Evolutionary conservation across 2,888 invertebrate genomes (phyloP), one percentile per base, ranked within the genome.

Genomic region (Crepidodera aurea): DNA sequence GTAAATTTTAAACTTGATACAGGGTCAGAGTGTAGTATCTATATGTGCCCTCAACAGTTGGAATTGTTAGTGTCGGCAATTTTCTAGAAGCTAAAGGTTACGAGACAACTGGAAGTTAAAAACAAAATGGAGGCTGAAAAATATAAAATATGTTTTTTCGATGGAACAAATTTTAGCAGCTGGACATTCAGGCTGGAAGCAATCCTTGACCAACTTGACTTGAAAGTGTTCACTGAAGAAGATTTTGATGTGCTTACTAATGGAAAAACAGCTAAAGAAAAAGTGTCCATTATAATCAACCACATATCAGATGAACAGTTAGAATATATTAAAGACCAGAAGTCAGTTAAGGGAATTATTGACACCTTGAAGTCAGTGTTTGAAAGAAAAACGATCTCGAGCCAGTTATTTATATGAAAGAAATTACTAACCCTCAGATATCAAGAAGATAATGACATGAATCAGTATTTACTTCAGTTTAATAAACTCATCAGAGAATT

Each of bases 401-500:
- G 44, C 12, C 59, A 59, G 10, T 19, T 59, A 12, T 46, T 44
- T 7, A 19, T 59, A 1, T 10, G 53, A 10, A 59, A 51, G 15
- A 34, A 2, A 42, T 19, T 59, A 2, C 13, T 59, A 19, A 32
- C 34, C 1, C 1, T 34, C 1, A 56, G 25, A n/a, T 44, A 32
- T 44, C 4, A 55, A 27, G 44, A 27, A 40, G 10, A 13, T 6
- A 7, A 46, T 7, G 58, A 40, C 13, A 50, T 50, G 50, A 50
- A 50, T 3, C 37, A 22, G 13, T 27, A 72, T n/a, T 68, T 69
- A 34, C 51, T 71, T 8, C 62, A 68, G 10, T 72, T 73, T 42
- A 71, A 72, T 39, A 73, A 70, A 42, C 40, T 67, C 1, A 60
- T 71, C 10, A 48, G 70, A 51, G 68, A 70, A 48, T 51, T 73